A percentile compares a stretch with the other conserved stretches of the same genome.
phyloP scores from a whole-genome alignment of 2,888 invertebrate genomes.

The Encarsia formosa region DNA sequence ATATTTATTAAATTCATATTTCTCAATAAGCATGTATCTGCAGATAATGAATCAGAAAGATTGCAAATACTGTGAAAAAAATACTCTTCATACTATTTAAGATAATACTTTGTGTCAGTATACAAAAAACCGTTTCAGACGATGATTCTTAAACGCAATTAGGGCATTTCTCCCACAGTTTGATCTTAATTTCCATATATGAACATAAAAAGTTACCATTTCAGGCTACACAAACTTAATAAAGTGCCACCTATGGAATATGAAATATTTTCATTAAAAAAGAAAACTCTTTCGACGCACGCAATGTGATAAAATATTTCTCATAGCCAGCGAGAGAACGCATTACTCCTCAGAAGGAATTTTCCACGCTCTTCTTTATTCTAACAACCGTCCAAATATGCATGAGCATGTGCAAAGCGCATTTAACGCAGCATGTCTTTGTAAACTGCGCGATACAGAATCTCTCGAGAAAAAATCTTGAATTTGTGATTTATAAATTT shows the following conservation, averaged over 20 bases:
- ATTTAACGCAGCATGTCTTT: not conserved
- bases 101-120: not conserved
- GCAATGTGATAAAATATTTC: constrained; percentile 16
- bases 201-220: not conserved
- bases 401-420: not conserved
- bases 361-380: constrained; percentile 19
- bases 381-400: constrained; percentile 8
- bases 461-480: too few relatives aligned
- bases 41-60: too few relatives aligned
- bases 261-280: constrained; percentile 10
- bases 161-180: constrained; percentile 8
- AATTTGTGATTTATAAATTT: too few relatives aligned
- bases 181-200: constrained; percentile 12
- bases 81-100: too few relatives aligned
- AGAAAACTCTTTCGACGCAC: constrained; percentile 10
- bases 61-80: too few relatives aligned
- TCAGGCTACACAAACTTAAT: too few relatives aligned
- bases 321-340: constrained; percentile 8
- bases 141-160: constrained; percentile 3
- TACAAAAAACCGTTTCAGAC: constrained; percentile 10
- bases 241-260: not conserved
- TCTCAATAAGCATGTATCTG: too few relatives aligned
- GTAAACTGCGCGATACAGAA: too few relatives aligned
- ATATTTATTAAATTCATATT: too few relatives aligned
- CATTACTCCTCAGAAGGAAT: constrained; percentile 3